phyloP scores from a whole-genome alignment of 2,797 vertebrate genomes.

The Rhinogobio ventralis region DNA sequence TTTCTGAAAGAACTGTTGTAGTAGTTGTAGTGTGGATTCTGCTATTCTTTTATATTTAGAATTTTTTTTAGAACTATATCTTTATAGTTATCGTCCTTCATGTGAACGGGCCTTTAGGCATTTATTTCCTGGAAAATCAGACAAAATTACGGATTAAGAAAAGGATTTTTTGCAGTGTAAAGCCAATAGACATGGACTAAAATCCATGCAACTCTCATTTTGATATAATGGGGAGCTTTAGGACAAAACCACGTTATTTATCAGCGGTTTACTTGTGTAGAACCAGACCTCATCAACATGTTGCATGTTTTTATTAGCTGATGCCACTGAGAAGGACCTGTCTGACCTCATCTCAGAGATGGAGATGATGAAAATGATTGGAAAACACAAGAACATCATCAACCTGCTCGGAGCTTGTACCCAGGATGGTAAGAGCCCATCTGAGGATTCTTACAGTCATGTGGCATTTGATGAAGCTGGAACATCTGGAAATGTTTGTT shows the following conservation, averaged over 20 bases:
- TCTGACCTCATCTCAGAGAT: constrained; percentile 90
- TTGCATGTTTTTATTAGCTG: constrained; percentile 70
- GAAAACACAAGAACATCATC: constrained; percentile 92
- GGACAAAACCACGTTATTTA: not conserved
- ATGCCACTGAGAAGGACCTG: constrained; percentile 88
- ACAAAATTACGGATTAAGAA: not conserved
- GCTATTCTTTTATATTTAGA: too few species aligned
- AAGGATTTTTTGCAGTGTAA: not conserved
- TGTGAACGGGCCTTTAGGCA: not conserved
- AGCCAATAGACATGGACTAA: not conserved
- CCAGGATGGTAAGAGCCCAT: constrained; percentile 79
- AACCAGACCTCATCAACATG: not conserved
- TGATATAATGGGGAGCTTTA: not conserved
- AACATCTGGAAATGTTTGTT: constrained; percentile 12
- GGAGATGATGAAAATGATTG: constrained; percentile 95
- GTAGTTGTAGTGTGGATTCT: too few species aligned
- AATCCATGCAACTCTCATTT: not conserved
- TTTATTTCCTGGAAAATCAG: not conserved
- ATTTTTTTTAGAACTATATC: not conserved
- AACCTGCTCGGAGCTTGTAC: constrained; percentile 89
- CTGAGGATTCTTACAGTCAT: not conserved
- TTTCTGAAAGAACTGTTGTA: too few species aligned
- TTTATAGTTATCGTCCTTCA: not conserved
- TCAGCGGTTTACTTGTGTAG: constrained; percentile 17
- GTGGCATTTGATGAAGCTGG: not conserved